Conservation (phyloP, 2,797 vertebrate genomes). For the Hemitrygon akajei region DNA sequence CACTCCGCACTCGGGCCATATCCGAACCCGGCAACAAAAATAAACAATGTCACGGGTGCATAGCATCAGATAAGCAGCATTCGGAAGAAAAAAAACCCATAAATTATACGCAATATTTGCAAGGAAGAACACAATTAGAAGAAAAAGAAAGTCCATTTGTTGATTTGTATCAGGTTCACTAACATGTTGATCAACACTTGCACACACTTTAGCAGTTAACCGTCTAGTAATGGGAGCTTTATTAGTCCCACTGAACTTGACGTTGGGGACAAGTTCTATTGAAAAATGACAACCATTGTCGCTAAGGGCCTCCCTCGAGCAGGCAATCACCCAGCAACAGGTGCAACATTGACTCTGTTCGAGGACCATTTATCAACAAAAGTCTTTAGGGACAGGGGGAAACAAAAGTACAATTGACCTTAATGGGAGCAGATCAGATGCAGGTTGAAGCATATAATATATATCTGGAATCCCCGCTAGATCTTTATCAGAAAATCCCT, state of each 20-base stretch:
- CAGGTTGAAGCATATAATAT: background rate
- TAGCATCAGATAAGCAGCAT: too few species aligned
- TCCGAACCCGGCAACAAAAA: too few species aligned
- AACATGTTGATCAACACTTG: background rate
- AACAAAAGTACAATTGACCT: conserved; percentile 20
- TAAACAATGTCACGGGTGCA: too few species aligned
- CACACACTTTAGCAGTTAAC: background rate
- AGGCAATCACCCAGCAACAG: background rate
- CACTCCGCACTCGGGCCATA: too few species aligned
- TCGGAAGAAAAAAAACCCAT: too few species aligned
- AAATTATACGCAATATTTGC: too few species aligned
- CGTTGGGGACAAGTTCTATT: background rate
- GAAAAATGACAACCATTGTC: background rate
- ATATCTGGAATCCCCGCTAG: background rate
- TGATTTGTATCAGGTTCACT: background rate
- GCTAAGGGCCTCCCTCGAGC: background rate
- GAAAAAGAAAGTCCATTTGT: background rate
- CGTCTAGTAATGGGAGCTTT: background rate
- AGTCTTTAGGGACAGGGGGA: background rate
- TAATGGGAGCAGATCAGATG: conserved; percentile 17
- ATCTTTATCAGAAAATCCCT: conserved; percentile 21
- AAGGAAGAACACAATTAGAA: too few species aligned
- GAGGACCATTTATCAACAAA: background rate
- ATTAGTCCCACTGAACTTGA: background rate
- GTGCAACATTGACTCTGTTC: conserved; percentile 16